phyloP scores from a whole-genome alignment of 2,888 invertebrate species.

The Elmis aenea region DNA sequence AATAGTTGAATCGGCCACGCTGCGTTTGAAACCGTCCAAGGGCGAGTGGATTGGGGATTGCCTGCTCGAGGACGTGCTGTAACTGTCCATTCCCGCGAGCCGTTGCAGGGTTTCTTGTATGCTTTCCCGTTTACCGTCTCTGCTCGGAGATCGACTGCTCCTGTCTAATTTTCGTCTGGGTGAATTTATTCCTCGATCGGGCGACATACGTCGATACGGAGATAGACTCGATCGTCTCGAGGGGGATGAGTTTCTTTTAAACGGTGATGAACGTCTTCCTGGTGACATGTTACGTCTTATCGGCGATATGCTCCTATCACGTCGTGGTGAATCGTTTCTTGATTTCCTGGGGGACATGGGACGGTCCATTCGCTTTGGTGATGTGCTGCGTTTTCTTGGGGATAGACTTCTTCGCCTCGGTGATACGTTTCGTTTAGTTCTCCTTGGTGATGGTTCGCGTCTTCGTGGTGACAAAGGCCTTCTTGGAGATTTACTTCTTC shows the following conservation, averaged over 20 bases:
- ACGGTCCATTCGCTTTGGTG: background rate
- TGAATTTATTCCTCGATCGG: conserved; percentile 5
- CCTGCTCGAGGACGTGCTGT: conserved; percentile 8
- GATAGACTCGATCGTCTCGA: background rate
- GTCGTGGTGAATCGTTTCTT: background rate
- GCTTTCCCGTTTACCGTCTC: conserved; percentile 8
- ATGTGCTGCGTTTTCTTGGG: background rate
- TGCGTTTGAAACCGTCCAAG: conserved; percentile 43
- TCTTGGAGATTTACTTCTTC: background rate
- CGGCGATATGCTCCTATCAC: conserved; percentile 8
- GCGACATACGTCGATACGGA: conserved; percentile 1
- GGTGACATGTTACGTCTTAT: conserved; percentile 14
- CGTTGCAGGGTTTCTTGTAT: conserved; percentile 22
- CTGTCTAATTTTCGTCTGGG: conserved; percentile 1
- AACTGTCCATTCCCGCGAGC: conserved; percentile 20
- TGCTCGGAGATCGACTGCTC: conserved; percentile 11
- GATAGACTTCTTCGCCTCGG: conserved; percentile 8
- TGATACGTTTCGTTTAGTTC: conserved; percentile 11
- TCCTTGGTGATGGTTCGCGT: conserved; percentile 22
- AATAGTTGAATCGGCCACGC: conserved; percentile 53
- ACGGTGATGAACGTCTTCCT: conserved; percentile 3
- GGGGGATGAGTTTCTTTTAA: background rate
- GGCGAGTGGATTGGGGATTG: conserved; percentile 38
- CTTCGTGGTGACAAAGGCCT: conserved; percentile 13
- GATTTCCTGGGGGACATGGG: too few relatives aligned